Percentiles rank a stretch among this genome's conserved stretches.
These are phyloP conservation scores for Leucoptera coffeella DNA, from an alignment of 2,888 invertebrate species.

Conservation along the genomic window DNA sequence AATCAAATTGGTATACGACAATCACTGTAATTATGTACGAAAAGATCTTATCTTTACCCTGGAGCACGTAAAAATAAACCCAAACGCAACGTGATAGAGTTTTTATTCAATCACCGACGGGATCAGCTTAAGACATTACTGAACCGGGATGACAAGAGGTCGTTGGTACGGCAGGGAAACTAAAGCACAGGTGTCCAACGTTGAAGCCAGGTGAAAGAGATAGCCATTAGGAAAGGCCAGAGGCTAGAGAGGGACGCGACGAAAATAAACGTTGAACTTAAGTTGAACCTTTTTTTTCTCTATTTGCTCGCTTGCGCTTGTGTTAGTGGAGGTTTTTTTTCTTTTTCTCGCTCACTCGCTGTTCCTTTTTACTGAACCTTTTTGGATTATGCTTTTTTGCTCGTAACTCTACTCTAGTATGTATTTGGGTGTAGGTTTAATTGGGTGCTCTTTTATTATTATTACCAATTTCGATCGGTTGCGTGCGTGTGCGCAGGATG, in stretches of 20 bases:
- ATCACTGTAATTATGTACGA: slow-evolving; percentile 36
- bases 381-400: no score
- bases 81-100: no score
- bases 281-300: slow-evolving; percentile 38
- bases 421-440: slow-evolving; percentile 21
- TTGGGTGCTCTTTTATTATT: no score
- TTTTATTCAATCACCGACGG: no score
- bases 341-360: slow-evolving; percentile 29
- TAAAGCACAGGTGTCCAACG: slow-evolving; percentile 55
- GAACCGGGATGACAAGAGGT: slow-evolving; percentile 41
- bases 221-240: slow-evolving; percentile 11
- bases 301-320: slow-evolving; percentile 49
- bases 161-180: slow-evolving; percentile 53
- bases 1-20: slow-evolving; percentile 53
- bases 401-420: slow-evolving; percentile 48
- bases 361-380: slow-evolving; percentile 26
- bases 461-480: no score
- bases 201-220: slow-evolving; percentile 32
- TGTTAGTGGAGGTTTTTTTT: slow-evolving; percentile 49
- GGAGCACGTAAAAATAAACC: no score
- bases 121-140: no score
- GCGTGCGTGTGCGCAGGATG: no score
- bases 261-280: slow-evolving; percentile 54
- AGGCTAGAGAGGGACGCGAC: slow-evolving; percentile 31
- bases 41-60: slow-evolving; percentile 42